Conservation (phyloP, 2,888 invertebrate species). For the Tipula confusa region DNA sequence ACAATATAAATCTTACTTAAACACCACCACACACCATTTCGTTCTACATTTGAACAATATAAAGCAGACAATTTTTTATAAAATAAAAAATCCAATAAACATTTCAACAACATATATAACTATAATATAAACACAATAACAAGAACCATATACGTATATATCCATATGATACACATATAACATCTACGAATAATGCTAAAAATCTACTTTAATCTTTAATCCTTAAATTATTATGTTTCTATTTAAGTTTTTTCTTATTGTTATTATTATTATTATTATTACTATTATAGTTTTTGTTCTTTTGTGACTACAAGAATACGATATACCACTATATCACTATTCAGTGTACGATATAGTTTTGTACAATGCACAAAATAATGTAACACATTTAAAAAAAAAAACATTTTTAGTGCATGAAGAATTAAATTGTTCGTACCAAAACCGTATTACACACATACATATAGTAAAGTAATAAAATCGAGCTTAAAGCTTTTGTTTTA, state of each 20-base stretch:
- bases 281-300: background rate
- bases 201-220: slow-evolving; percentile 20
- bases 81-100: background rate
- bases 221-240: slow-evolving; percentile 20
- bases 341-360: background rate
- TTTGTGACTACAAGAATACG: background rate
- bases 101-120: slow-evolving; percentile 14
- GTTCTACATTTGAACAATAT: background rate
- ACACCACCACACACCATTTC: background rate
- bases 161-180: background rate
- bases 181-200: background rate
- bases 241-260: background rate
- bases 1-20: slow-evolving; percentile 9
- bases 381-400: background rate
- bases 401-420: background rate
- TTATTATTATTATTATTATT: background rate
- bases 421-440: background rate
- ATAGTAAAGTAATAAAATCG: background rate
- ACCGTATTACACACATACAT: no score
- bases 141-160: background rate
- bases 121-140: background rate
- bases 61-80: background rate
- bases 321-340: background rate
- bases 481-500: background rate
- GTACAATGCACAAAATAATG: background rate